Evolutionary conservation across 1,140 invertebrate species (phyloP), one percentile per base, ranked within the genome.

Genomic region (Daktulosphaira vitifoliae): DNA sequence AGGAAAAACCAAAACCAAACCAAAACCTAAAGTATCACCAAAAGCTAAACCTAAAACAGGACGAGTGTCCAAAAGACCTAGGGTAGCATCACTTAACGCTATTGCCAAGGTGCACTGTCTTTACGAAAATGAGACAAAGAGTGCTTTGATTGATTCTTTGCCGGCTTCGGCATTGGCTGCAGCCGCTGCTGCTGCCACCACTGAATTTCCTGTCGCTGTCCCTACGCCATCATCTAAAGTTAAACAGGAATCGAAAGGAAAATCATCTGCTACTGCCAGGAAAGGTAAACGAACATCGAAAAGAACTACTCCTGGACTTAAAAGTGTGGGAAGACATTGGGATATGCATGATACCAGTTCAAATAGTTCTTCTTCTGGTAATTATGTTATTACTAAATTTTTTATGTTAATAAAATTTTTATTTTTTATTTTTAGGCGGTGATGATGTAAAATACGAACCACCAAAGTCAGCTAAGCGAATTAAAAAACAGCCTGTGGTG

Each of bases 51-150:
- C 37, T 33, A n/a, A 16, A 1, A 51, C 49, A 38, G 38, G 39
- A 11, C 82, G 76, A 62, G 86, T 85, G 0, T 85, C 87, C 9
- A 90, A 89, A 75, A 79, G 84, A 62, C 86, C 89, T 72, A 79
- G 90, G 67, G 89, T 91, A 72, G 90, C 90, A 25, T 92, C 89
- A 6, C 74, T 94, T 16, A 94, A 94, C 75, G 90, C 90, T 0
- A 74, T 89, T 69, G 89, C 89, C n/a, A 92, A 93, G 79, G 90
- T 93, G 29, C 89, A 92, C 73, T 91, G 89, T 72, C 78, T 93
- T 13, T 92, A 92, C 70, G 90, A 93, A 74, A 92, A 92, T 73
- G 90, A 92, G 74, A 85, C 84, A 42, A 68, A 69, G 66, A 66
- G 66, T 42, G 70, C 67, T 25, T 52, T 65, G 38, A 65, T 66